These are phyloP conservation scores for Blastobasis lacticolella DNA, from an alignment of 2,888 invertebrate genomes.

Conservation along the genomic window DNA sequence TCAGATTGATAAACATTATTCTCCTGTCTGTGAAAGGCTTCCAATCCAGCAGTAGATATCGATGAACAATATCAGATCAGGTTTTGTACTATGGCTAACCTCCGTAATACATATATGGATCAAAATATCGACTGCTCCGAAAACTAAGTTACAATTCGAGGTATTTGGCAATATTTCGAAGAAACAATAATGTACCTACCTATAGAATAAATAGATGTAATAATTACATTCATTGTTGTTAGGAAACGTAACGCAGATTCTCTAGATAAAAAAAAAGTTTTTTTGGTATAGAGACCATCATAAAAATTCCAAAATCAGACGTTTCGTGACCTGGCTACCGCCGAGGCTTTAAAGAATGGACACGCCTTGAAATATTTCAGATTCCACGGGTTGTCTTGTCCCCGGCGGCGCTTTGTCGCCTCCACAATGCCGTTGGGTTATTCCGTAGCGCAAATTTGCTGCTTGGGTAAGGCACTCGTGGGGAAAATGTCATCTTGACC, in stretches of 20 bases:
- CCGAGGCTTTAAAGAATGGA: neutral
- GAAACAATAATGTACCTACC: too few relatives aligned
- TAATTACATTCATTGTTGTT: neutral
- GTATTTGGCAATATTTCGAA: too few relatives aligned
- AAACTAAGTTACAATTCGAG: too few relatives aligned
- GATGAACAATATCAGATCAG: too few relatives aligned
- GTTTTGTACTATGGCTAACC: too few relatives aligned
- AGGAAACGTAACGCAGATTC: neutral
- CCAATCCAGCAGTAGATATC: too few relatives aligned
- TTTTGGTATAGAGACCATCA: neutral
- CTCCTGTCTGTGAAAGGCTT: too few relatives aligned
- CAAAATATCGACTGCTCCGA: too few relatives aligned
- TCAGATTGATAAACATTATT: too few relatives aligned
- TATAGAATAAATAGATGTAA: too few relatives aligned
- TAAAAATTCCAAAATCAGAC: neutral
- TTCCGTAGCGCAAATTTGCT: neutral
- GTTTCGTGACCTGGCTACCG: neutral
- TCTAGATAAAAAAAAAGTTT: neutral
- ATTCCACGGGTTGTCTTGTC: conserved; percentile 5
- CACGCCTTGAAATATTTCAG: conserved; percentile 6
- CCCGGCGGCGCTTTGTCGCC: conserved; percentile 5
- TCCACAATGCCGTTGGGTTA: neutral
- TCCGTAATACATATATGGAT: too few relatives aligned
- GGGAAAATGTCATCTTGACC: too few relatives aligned
- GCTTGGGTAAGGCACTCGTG: neutral